Conservation (phyloP, 2,888 invertebrate species). For the Pollenia griseotomentosa region DNA sequence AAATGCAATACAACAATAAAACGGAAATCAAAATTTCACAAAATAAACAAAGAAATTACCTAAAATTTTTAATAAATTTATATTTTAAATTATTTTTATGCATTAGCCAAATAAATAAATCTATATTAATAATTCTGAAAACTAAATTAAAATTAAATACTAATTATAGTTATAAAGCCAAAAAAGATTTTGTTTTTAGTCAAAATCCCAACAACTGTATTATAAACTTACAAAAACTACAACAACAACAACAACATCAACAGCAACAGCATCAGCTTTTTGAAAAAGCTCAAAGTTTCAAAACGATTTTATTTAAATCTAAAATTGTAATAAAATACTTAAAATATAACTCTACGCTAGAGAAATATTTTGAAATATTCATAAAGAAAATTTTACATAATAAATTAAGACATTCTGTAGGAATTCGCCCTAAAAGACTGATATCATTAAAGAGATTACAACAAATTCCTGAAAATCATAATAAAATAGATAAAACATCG, state of each 20-base stretch:
- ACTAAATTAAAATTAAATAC: slow-evolving; percentile 36
- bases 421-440: slow-evolving; percentile 83
- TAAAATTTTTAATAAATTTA: slow-evolving; percentile 63
- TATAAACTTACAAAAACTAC: slow-evolving; percentile 38
- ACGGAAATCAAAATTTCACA: slow-evolving; percentile 59
- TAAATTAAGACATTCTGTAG: slow-evolving; percentile 73
- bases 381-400: slow-evolving; percentile 32
- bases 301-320: slow-evolving; percentile 31
- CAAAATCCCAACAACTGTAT: slow-evolving; percentile 40
- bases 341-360: slow-evolving; percentile 29
- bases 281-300: slow-evolving; percentile 28
- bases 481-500: slow-evolving; percentile 25
- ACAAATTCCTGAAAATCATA: slow-evolving; percentile 75
- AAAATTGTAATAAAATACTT: slow-evolving; percentile 62
- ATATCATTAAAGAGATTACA: slow-evolving; percentile 82
- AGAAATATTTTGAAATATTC: slow-evolving; percentile 48
- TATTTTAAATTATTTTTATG: slow-evolving; percentile 57
- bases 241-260: slow-evolving; percentile 11
- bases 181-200: background rate
- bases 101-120: slow-evolving; percentile 51
- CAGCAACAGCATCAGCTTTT: background rate
- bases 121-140: slow-evolving; percentile 52
- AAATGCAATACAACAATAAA: slow-evolving; percentile 47
- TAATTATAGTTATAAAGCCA: slow-evolving; percentile 13
- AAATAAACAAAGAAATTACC: slow-evolving; percentile 46